Evolutionary conservation across 1,140 invertebrate species (phyloP).

Genomic region (Maconellicoccus hirsutus): DNA sequence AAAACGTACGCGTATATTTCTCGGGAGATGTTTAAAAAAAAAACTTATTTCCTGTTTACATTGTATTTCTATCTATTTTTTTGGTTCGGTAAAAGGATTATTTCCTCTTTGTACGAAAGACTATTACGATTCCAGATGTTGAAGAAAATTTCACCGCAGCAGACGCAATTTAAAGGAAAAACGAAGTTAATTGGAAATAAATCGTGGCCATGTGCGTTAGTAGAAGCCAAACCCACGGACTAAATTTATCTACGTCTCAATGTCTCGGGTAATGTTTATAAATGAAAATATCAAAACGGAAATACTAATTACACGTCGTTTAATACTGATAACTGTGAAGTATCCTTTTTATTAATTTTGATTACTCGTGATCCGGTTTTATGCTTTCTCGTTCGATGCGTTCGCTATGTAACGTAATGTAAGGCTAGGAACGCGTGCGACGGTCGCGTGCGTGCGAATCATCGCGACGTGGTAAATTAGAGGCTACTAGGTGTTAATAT

Average conservation of each 20-base stretch:
- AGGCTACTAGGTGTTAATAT: too few species aligned
- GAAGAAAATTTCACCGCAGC: not conserved
- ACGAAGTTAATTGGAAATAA: not conserved
- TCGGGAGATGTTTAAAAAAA: too few species aligned
- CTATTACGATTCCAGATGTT: not conserved
- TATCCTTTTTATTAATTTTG: not conserved
- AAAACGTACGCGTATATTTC: too few species aligned
- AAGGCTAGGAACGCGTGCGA: too few species aligned
- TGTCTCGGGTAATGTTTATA: not conserved
- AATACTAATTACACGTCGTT: constrained; percentile 4
- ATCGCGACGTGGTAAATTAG: too few species aligned
- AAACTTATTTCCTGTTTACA: too few species aligned
- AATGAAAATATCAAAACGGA: not conserved
- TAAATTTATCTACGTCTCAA: not conserved
- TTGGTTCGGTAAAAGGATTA: too few species aligned
- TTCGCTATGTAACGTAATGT: not conserved
- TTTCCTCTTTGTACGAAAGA: too few species aligned
- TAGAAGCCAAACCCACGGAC: not conserved
- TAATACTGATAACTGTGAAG: not conserved
- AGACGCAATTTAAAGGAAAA: not conserved
- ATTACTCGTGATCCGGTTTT: not conserved
- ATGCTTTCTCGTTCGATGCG: not conserved
- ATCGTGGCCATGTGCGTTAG: not conserved
- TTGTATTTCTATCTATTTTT: too few species aligned
- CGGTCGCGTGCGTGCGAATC: too few species aligned